Conservation (phyloP, 2,888 invertebrate species). For the Ennomos fuscantarius region DNA sequence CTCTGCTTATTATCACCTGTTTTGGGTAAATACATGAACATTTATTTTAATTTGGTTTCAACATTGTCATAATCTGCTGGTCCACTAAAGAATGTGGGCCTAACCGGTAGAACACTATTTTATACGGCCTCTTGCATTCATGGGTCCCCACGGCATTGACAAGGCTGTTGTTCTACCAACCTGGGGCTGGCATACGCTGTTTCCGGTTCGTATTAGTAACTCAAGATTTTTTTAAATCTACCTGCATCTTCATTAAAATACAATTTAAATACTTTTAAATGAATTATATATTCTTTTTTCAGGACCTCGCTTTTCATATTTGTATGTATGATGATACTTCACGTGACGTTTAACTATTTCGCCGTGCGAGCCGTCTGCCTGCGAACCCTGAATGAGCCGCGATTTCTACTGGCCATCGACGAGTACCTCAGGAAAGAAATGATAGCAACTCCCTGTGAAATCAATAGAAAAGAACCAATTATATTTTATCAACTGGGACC, state of each 20-base stretch:
- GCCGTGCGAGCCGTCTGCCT: slow-evolving; percentile 93
- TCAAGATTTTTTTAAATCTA: no score
- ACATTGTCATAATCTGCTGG: no score
- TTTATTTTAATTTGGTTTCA: no score
- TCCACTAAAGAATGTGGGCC: no score
- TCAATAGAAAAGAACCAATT: slow-evolving; percentile 89
- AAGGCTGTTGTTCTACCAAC: no score
- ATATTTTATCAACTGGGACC: slow-evolving; percentile 58
- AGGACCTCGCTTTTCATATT: slow-evolving; percentile 92
- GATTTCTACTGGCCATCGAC: slow-evolving; percentile 89
- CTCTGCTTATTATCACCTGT: slow-evolving; percentile 89
- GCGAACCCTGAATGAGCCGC: slow-evolving; percentile 91
- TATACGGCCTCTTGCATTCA: no score
- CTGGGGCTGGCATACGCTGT: no score
- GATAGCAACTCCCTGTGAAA: slow-evolving; percentile 86
- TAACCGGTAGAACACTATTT: no score
- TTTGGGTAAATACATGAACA: slow-evolving; percentile 72
- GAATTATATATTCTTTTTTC: slow-evolving; percentile 42
- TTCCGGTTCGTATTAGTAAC: no score
- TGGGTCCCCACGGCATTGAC: no score
- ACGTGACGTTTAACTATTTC: slow-evolving; percentile 94
- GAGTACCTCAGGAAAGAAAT: slow-evolving; percentile 87
- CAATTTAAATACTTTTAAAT: no score
- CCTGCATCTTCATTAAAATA: no score
- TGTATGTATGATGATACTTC: slow-evolving; percentile 89